Conservation (phyloP, 2,888 invertebrate genomes). For the Aquatica leii region DNA sequence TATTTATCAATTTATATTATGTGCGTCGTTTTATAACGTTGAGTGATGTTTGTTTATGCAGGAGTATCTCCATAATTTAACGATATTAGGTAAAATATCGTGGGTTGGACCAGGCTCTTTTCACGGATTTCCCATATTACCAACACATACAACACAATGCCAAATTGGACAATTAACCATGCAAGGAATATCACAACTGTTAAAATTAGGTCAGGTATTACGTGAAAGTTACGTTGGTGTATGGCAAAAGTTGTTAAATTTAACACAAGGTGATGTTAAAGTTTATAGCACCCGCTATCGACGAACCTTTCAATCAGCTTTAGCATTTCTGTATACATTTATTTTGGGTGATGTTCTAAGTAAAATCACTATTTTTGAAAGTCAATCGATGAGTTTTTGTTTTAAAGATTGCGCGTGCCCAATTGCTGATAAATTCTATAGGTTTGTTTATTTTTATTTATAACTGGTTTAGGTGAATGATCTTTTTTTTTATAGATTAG, state of each 20-base stretch:
- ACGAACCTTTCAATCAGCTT: conserved; percentile 89
- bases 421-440: conserved; percentile 69
- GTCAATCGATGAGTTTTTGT: conserved; percentile 85
- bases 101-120: conserved; percentile 85
- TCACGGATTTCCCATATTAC: conserved; percentile 83
- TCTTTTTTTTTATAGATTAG: conserved; percentile 60
- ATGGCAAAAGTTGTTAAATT: conserved; percentile 61
- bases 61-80: conserved; percentile 68
- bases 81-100: conserved; percentile 68
- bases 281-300: conserved; percentile 85
- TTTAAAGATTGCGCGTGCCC: conserved; percentile 86
- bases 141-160: conserved; percentile 73
- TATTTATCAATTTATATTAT: conserved; percentile 29
- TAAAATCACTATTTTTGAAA: conserved; percentile 75
- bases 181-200: conserved; percentile 81
- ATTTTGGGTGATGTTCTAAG: conserved; percentile 72
- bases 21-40: no score
- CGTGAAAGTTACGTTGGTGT: conserved; percentile 65
- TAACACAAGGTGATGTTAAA: conserved; percentile 68
- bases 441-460: conserved; percentile 51
- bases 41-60: no score
- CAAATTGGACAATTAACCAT: conserved; percentile 87
- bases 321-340: conserved; percentile 79
- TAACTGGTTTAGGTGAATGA: neutral
- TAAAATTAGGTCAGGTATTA: conserved; percentile 78